Base-by-base conservation (phyloP, 1,140 invertebrate genomes). In the Meloidogyne chitwoodi region DNA sequence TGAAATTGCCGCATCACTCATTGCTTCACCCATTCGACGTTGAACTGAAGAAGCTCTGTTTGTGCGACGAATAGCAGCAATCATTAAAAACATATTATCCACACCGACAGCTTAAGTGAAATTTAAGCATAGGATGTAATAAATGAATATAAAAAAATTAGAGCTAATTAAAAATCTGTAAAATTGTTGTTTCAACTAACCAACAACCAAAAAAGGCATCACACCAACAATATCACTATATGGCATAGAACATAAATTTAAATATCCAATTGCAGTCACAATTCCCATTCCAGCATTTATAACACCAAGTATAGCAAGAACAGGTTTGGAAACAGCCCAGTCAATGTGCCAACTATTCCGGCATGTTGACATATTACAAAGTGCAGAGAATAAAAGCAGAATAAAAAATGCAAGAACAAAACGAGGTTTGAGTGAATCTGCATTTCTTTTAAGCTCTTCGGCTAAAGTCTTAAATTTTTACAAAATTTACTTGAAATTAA, bases 181-280 rank as follows among this genome's bases (percentile, higher is more conserved):
- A 11, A 8, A 2, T 24, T 2, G 14, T 76, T 48, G 10, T 31
- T n/a, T 38, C 10, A 24, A 85, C 85, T 64, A 31, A 86, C 85
- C 83, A 26, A 86, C 84, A 44, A 86, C 85, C 26, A 86, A 69
- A 65, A 86, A 86, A 16, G 85, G 85, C 85, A 86, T 86, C 10
- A 86, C 85, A 44, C 83, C 86, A n/a, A 86, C 85, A 41, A 87
- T 85, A 68, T 87, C 86, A 56, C 81, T 85, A 79, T 86, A 86
- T 24, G 83, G 86, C 65, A 96, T 91, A 12, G 93, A 93, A 71
- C 92, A 89, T 87, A 96, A 94, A 88, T 94, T 93, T 77, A 94
- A 92, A 62, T 93, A 88, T 63, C 95, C 95, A 82, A 97, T 96
- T 0, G 94, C 93, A 1, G 93, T 92, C 0, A 92, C 88, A 0